Evolutionary conservation across 2,888 invertebrate genomes (phyloP).

Genomic region (Steinernema carpocapsae): DNA sequence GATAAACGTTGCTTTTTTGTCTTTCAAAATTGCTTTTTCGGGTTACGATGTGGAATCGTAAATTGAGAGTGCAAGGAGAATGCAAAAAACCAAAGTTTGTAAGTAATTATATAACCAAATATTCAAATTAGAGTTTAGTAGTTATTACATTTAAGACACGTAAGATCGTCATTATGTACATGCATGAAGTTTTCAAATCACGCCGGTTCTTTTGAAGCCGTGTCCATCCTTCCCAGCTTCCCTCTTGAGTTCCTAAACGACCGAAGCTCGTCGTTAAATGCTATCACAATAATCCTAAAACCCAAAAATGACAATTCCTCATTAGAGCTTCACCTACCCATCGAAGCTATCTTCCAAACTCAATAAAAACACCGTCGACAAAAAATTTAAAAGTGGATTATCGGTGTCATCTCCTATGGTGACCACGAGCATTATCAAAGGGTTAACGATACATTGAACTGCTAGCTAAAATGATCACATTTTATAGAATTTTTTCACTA

Average conservation of each 20-base stretch:
- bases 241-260: not conserved
- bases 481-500: not conserved
- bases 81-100: too few relatives aligned
- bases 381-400: not conserved
- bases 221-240: not conserved
- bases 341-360: conserved; percentile 3
- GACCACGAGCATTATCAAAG: not conserved
- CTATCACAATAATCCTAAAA: conserved; percentile 5
- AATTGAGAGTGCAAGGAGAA: too few relatives aligned
- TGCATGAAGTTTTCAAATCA: not conserved
- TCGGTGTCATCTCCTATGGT: not conserved
- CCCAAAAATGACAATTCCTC: not conserved
- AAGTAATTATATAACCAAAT: too few relatives aligned
- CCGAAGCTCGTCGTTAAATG: not conserved
- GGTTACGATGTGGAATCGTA: too few relatives aligned
- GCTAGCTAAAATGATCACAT: not conserved
- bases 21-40: too few relatives aligned
- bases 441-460: not conserved
- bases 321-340: not conserved
- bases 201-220: not conserved
- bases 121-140: not conserved
- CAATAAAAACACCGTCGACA: not conserved
- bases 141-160: not conserved
- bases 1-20: too few relatives aligned
- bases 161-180: not conserved